Evolutionary conservation across 2,888 invertebrate genomes (phyloP).

Genomic region (Argyresthia goedartella): DNA sequence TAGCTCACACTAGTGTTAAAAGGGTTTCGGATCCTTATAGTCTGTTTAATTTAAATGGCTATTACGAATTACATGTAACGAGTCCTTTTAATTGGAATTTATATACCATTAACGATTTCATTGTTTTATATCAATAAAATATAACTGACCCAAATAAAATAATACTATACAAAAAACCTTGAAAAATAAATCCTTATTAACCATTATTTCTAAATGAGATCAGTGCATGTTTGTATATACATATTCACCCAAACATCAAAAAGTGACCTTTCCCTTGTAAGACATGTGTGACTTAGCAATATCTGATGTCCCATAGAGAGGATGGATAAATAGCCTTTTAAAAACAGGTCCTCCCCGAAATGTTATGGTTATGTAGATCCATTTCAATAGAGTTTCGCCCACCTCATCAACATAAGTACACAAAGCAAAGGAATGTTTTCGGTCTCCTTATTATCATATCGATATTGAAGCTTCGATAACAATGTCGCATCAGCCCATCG

Average conservation of each 20-base stretch:
- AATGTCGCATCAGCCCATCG: slow-evolving; percentile 53
- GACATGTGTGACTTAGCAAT: slow-evolving; percentile 35
- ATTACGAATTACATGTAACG: slow-evolving; percentile 19
- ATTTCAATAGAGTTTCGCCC: slow-evolving; percentile 65
- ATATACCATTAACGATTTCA: slow-evolving; percentile 14
- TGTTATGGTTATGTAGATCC: slow-evolving; percentile 58
- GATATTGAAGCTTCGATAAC: slow-evolving; percentile 32
- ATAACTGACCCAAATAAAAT: too few relatives aligned
- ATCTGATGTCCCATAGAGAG: slow-evolving; percentile 47
- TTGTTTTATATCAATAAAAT: too few relatives aligned
- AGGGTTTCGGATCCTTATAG: slow-evolving; percentile 55
- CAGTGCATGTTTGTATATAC: not conserved
- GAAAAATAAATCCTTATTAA: too few relatives aligned
- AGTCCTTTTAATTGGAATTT: slow-evolving; percentile 43
- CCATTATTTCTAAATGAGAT: not conserved
- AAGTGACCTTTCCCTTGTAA: not conserved
- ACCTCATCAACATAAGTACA: slow-evolving; percentile 65
- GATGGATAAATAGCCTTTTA: slow-evolving; percentile 57
- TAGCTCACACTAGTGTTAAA: slow-evolving; percentile 21
- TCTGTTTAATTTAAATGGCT: slow-evolving; percentile 28
- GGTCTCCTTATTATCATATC: slow-evolving; percentile 51
- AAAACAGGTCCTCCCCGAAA: slow-evolving; percentile 49
- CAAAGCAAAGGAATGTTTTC: slow-evolving; percentile 51
- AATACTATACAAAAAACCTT: too few relatives aligned
- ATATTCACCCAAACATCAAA: slow-evolving; percentile 5